Percentiles rank a stretch among this genome's conserved stretches.
Evolutionary conservation across 2,888 invertebrate species (phyloP).

Genomic region (Cataglyphis livida): DNA sequence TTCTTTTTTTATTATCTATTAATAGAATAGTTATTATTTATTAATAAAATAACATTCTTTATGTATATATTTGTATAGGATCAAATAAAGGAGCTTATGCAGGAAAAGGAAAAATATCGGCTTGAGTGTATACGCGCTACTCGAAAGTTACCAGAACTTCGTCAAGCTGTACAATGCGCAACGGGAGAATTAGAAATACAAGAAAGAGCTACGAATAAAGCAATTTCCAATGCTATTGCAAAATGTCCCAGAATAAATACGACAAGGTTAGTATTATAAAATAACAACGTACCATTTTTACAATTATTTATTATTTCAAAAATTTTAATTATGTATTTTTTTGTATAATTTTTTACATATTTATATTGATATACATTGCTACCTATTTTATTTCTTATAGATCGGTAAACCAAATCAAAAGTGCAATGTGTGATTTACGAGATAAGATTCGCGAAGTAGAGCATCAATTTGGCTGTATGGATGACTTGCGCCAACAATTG

Average conservation of each 20-base stretch:
- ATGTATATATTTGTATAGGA: conserved; percentile 79
- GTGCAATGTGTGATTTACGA: conserved; percentile 65
- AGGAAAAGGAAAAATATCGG: conserved; percentile 81
- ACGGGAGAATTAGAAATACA: conserved; percentile 84
- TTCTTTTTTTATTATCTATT: background rate
- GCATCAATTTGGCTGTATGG: conserved; percentile 76
- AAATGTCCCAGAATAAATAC: conserved; percentile 86
- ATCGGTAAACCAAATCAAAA: conserved; percentile 70
- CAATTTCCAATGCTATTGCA: conserved; percentile 85
- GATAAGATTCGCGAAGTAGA: conserved; percentile 76
- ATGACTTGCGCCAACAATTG: conserved; percentile 80
- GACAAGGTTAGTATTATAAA: conserved; percentile 84
- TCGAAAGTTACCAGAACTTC: conserved; percentile 65
- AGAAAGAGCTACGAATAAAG: conserved; percentile 79
- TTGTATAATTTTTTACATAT: background rate
- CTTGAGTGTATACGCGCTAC: conserved; percentile 65
- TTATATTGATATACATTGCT: background rate
- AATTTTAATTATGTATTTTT: conserved; percentile 20
- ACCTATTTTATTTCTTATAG: conserved; percentile 62
- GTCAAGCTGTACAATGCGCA: conserved; percentile 73
- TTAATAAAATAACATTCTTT: background rate
- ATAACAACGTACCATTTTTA: background rate
- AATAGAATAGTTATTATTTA: background rate
- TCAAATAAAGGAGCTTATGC: conserved; percentile 85
- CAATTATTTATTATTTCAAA: background rate